Conservation (phyloP, 2,888 invertebrate species). For the Baccha elongata region DNA sequence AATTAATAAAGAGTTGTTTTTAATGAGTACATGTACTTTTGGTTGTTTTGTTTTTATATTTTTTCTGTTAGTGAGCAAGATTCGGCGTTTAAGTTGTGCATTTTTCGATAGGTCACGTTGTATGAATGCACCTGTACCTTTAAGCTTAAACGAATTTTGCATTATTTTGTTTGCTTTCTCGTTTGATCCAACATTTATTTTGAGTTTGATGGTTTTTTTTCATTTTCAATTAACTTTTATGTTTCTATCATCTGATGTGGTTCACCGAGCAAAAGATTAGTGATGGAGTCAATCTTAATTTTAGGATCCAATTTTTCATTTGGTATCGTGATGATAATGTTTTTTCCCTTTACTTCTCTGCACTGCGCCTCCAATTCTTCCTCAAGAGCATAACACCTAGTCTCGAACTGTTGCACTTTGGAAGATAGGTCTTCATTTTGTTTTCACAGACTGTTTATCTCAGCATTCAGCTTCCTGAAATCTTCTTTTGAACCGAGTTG, state of each 20-base stretch:
- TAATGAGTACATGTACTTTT: not conserved
- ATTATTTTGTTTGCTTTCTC: too few species aligned
- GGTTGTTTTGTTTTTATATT: not conserved
- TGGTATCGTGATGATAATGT: not conserved
- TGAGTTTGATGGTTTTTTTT: not conserved
- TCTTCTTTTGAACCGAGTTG: too few species aligned
- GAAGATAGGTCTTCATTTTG: not conserved
- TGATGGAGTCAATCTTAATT: not conserved
- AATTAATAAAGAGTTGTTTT: constrained; percentile 1
- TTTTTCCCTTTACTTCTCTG: not conserved
- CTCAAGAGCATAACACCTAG: not conserved
- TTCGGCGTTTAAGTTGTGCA: not conserved
- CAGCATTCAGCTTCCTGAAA: not conserved
- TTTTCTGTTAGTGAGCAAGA: not conserved
- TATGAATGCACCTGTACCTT: not conserved
- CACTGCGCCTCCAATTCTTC: not conserved
- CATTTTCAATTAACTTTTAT: not conserved
- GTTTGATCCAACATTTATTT: not conserved
- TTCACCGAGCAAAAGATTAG: not conserved
- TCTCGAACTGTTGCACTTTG: not conserved
- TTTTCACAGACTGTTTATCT: not conserved
- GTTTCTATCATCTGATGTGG: not conserved
- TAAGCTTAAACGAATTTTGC: not conserved
- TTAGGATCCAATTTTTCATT: not conserved
- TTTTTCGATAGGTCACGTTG: too few species aligned